Base-by-base conservation (phyloP, 2,113 vertebrate species). In the Theristicus caerulescens region DNA sequence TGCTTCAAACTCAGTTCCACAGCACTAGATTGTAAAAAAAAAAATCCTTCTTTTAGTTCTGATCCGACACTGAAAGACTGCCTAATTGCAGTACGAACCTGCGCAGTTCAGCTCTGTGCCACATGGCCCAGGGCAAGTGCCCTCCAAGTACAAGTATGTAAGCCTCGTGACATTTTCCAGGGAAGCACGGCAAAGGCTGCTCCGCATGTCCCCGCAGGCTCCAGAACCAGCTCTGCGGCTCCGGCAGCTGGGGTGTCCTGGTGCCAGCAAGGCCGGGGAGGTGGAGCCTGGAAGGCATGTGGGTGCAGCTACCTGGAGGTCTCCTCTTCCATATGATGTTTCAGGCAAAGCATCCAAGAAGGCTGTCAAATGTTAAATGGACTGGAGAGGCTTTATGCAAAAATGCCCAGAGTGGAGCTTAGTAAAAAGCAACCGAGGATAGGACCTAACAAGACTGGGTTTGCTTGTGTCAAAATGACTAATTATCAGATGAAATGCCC, bases 211-310 rank as follows among this genome's bases (percentile, higher is more conserved):
- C 69, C 90, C 2, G 27, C 89, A 91, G 89, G 96, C 94, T 97
- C 81, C 89, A 95, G 84, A 96, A 97, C 95, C 89, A 97, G 95
- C 93, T 95, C 84, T 69, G 84, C 66, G 1, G 84, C 93, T 90
- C 88, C 0, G 0, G 91, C 95, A 92, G 72, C 47, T 90, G 81
- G 36, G 25, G 49, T 16, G 49, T 93, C 66, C 81, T 42, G 62
- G 77, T 95, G 94, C 95, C 89, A 95, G 91, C 12, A 24, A 80
- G 84, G 84, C 86, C 29, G 0, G 46, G 74, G 73, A 96, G 95
- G 96, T 96, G 92, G 93, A 89, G 94, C 65, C 74, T 83, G 73
- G 65, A 78, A 92, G 90, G 86, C 86, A 17, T 69, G 81, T 77
- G 64, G 49, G n/a, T 94, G 81, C 94, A 95, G 84, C 74, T 82